A percentile compares a stretch with the other conserved stretches of the same genome.
Conservation (phyloP, 30 jellyfish, hydroid and myxozoan species). For the Aurelia sp. region DNA sequence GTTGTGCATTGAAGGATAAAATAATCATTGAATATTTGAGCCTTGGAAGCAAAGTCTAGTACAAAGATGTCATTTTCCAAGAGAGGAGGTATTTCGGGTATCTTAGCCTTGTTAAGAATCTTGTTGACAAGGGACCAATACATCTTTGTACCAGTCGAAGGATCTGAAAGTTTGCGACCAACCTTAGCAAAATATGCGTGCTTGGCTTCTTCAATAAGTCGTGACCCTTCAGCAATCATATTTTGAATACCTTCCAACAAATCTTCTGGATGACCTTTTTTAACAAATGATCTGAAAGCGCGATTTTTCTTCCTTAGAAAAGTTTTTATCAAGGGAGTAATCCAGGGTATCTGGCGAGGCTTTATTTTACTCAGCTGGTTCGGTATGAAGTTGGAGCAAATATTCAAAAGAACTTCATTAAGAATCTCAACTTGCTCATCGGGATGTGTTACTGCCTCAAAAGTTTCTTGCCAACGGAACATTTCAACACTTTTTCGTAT, state of each 20-base stretch:
- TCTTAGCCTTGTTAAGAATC: constrained; percentile 13
- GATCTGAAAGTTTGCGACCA: constrained; percentile 35
- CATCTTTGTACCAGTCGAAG: constrained; percentile 43
- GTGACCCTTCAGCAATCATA: constrained; percentile 9
- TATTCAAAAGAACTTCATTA: constrained; percentile 51
- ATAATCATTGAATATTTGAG: constrained; percentile 32
- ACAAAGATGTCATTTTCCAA: constrained; percentile 24
- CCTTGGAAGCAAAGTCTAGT: constrained; percentile 36
- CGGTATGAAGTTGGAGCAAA: constrained; percentile 51
- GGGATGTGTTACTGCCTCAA: constrained; percentile 9
- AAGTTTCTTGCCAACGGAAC: constrained; percentile 22
- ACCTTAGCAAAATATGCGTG: constrained; percentile 9
- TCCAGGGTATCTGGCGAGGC: too few species aligned
- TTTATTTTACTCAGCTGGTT: constrained; percentile 12
- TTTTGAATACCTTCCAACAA: constrained; percentile 21
- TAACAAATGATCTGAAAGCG: constrained; percentile 20
- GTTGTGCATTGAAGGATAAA: not conserved
- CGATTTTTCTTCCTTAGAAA: not conserved
- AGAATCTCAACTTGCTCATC: constrained; percentile 26
- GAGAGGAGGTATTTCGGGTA: constrained; percentile 53
- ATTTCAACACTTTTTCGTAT: not conserved
- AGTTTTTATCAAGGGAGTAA: too few species aligned
- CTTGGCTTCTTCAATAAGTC: constrained; percentile 40
- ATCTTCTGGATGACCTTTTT: constrained; percentile 41
- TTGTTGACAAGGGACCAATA: constrained; percentile 45